phyloP scores from a whole-genome alignment of 2,888 invertebrate species.

The Platerodrilus igneus region DNA sequence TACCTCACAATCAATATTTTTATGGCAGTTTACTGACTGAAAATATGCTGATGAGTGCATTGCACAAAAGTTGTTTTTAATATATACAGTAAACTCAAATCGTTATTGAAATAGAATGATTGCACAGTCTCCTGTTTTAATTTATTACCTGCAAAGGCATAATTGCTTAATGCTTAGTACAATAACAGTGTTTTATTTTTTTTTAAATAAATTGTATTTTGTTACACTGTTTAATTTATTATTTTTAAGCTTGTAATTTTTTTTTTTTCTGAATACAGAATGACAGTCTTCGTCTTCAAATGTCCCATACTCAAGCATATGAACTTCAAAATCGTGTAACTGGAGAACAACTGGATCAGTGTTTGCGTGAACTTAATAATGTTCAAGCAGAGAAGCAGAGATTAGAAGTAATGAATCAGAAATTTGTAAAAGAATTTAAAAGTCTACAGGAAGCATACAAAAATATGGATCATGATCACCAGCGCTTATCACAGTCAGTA shows the following conservation, averaged over 20 bases:
- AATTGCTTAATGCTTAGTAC: conserved; percentile 3
- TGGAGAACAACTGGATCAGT: conserved; percentile 34
- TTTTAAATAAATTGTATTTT: too few species aligned
- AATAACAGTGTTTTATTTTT: too few species aligned
- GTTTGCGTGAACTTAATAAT: conserved; percentile 31
- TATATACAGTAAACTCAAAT: too few species aligned
- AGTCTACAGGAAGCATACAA: conserved; percentile 33
- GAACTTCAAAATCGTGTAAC: neutral
- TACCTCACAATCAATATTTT: too few species aligned
- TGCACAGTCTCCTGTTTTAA: too few species aligned
- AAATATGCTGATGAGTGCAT: too few species aligned
- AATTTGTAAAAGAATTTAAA: conserved; percentile 36
- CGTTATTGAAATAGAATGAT: too few species aligned
- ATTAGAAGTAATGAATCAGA: conserved; percentile 35
- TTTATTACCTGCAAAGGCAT: too few species aligned
- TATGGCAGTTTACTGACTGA: too few species aligned
- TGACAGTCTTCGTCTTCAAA: conserved; percentile 8
- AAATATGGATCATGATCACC: conserved; percentile 32
- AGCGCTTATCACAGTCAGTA: conserved; percentile 35
- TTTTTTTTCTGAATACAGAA: conserved; percentile 11
- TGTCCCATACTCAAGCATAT: neutral
- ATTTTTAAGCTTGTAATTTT: neutral
- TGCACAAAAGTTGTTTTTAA: too few species aligned
- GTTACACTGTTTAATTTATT: neutral
- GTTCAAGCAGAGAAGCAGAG: conserved; percentile 38